phyloP scores from a whole-genome alignment of 2,797 vertebrate species.

The Ctenopoma multispine region DNA sequence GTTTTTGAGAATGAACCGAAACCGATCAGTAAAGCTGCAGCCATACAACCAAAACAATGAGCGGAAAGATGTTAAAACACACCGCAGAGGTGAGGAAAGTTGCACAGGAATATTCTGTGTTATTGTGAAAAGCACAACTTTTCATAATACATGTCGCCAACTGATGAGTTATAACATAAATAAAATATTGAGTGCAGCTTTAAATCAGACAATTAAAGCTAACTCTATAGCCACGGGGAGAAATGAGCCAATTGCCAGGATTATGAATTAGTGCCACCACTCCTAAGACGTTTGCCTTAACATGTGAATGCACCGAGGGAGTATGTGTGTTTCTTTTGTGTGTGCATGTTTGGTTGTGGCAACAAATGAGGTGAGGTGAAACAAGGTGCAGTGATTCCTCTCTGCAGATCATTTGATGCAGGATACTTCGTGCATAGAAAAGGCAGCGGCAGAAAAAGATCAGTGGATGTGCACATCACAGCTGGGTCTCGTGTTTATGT shows the following conservation, averaged over 20 bases:
- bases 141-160: no score
- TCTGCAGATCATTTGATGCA: constrained; percentile 6
- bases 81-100: not conserved
- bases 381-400: constrained; percentile 14
- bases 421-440: constrained; percentile 15
- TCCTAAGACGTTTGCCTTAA: constrained; percentile 2
- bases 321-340: constrained; percentile 21
- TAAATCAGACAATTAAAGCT: not conserved
- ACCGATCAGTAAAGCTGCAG: not conserved
- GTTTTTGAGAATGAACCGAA: not conserved
- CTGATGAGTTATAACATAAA: no score
- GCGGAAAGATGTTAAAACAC: no score
- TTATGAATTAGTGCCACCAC: not conserved
- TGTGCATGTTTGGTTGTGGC: no score
- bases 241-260: not conserved
- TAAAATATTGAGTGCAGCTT: not conserved
- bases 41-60: no score
- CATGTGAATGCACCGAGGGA: constrained; percentile 21
- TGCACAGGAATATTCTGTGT: no score
- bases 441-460: constrained; percentile 32
- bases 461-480: constrained; percentile 72
- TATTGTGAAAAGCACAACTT: no score
- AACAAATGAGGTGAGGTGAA: no score
- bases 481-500: constrained; percentile 60
- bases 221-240: no score